phyloP scores from a whole-genome alignment of 2,113 vertebrate genomes.

The Gobio gobio region DNA sequence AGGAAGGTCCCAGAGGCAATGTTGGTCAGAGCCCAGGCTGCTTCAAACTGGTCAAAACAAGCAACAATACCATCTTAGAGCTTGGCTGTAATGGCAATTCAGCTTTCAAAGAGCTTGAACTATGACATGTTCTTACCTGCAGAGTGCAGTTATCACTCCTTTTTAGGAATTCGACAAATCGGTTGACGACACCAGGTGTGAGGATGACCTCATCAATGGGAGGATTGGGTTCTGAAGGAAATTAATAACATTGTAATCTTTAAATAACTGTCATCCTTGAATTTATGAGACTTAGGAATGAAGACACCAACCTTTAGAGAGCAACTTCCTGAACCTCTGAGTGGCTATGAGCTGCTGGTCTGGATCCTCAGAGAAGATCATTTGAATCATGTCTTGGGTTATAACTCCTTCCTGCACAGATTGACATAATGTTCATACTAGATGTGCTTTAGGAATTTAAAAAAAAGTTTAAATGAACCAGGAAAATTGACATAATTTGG shows the following conservation, averaged over 20 bases:
- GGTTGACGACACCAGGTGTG: constrained; percentile 87
- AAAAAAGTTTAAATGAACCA: background rate
- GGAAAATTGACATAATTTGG: no score
- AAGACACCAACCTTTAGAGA: constrained; percentile 84
- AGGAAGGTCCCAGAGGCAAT: constrained; percentile 92
- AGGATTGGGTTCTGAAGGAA: constrained; percentile 86
- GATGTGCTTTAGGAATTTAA: background rate
- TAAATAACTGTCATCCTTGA: background rate
- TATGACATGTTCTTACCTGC: constrained; percentile 74
- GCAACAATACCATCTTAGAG: constrained; percentile 1
- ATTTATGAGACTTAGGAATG: background rate
- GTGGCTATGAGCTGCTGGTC: constrained; percentile 90
- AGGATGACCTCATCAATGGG: constrained; percentile 94
- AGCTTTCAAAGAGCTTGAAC: background rate
- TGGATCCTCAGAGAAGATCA: constrained; percentile 91
- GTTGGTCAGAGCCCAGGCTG: constrained; percentile 93
- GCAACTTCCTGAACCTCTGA: constrained; percentile 90
- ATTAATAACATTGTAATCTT: background rate
- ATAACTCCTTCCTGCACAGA: constrained; percentile 87
- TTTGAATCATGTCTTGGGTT: constrained; percentile 90
- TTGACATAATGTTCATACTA: background rate
- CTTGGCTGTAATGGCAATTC: background rate
- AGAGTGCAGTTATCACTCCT: constrained; percentile 89
- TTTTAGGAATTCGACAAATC: constrained; percentile 91
- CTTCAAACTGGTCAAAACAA: constrained; percentile 80